Conservation (phyloP, 2,113 vertebrate species). For the Podarcis cretensis region DNA sequence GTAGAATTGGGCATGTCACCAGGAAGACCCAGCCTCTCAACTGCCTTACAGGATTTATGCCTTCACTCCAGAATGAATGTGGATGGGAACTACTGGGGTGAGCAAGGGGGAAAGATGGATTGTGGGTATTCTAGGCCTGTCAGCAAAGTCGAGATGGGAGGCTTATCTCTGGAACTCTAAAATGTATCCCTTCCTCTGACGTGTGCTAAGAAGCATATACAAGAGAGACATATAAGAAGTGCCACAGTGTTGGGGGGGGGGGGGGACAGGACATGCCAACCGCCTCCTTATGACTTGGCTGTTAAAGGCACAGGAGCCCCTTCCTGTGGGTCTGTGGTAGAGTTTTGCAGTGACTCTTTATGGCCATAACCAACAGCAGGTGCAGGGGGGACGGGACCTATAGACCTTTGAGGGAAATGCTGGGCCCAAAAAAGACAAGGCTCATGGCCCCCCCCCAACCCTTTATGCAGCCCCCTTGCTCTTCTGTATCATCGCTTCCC, state of each 20-base stretch:
- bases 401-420: background rate
- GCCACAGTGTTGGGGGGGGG: background rate
- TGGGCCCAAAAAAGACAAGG: background rate
- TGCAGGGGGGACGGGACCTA: rapidly evolving
- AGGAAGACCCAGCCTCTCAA: background rate
- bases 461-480: background rate
- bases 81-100: background rate
- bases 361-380: background rate
- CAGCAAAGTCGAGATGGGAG: background rate
- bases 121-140: background rate
- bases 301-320: constrained; percentile 21
- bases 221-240: background rate
- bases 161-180: background rate
- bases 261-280: background rate
- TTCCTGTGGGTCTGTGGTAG: background rate
- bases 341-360: background rate
- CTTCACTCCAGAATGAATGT: background rate
- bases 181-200: background rate
- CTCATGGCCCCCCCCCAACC: background rate
- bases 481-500: background rate
- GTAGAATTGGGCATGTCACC: background rate
- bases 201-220: background rate
- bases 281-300: constrained; percentile 7
- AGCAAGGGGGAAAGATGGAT: background rate
- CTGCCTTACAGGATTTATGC: background rate